Evolutionary conservation across 2,113 vertebrate species (phyloP), one percentile per base, ranked within the genome.

Genomic region (Alethe castanea): DNA sequence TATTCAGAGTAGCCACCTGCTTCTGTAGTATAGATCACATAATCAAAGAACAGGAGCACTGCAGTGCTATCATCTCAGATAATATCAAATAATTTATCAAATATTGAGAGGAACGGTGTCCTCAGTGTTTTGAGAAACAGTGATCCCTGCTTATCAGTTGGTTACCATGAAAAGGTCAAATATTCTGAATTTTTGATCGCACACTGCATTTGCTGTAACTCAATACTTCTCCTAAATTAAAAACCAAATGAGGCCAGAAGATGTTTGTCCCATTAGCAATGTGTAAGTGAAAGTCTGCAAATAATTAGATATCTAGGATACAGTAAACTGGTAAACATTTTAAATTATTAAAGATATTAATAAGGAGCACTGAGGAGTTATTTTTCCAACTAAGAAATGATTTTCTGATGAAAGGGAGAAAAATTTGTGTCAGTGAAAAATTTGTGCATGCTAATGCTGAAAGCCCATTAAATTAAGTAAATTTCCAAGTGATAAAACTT

Each of bases 261-360:
- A 76, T 71, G 28, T 86, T 86, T 94, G 80, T 92, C 71, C 79
- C 85, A 72, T 95, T 94, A 96, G 54, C 42, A 60, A 83, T 24
- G 47, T 67, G 71, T 76, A 94, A 95, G 45, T 76, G 90, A 85
- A 91, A 35, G 57, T 54, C 86, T 93, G 67, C 42, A 78, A 95
- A 73, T 88, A 86, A 85, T 90, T 85, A 73, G 72, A 56, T 94
- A 88, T 81, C 64, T 92, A 92, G 77, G 65, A 94, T 71, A 66
- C 24, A 77, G 70, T 83, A 86, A 93, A 62, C 42, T 62, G 76
- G 72, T 70, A 94, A 94, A 92, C 76, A 95, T 71, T 78, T 94
- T 94, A 45, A 95, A 94, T 95, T 88, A 94, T 94, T 92, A 60
- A 94, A 91, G 82, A 64, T 77, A 65, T 83, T 93, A 90, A 83